phyloP scores from a whole-genome alignment of 2,888 invertebrate genomes.

The Endotricha flammealis region DNA sequence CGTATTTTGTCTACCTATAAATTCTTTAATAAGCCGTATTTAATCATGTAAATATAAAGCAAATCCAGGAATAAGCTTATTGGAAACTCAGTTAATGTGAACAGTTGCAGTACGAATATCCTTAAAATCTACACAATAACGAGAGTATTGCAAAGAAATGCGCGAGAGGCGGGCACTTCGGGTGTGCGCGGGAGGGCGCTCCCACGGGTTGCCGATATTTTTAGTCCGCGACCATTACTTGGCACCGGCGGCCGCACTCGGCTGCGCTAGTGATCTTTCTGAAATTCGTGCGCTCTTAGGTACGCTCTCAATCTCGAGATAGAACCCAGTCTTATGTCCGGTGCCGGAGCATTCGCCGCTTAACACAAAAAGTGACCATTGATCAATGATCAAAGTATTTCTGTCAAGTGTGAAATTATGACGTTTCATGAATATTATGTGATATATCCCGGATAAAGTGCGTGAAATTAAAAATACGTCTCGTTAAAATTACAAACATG shows the following conservation, averaged over 20 bases:
- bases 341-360: constrained; percentile 43
- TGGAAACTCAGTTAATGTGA: no score
- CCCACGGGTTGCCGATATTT: constrained; percentile 81
- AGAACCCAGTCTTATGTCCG: constrained; percentile 56
- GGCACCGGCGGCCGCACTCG: constrained; percentile 79
- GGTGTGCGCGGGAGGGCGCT: constrained; percentile 77
- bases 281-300: constrained; percentile 68
- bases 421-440: constrained; percentile 50
- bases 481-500: constrained; percentile 36
- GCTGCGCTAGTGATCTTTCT: constrained; percentile 74
- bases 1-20: constrained; percentile 1
- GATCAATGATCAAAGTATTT: constrained; percentile 24
- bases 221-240: constrained; percentile 82
- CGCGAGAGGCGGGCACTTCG: constrained; percentile 63
- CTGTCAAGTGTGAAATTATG: constrained; percentile 47
- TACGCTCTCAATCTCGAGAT: constrained; percentile 66
- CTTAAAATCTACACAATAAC: constrained; percentile 22
- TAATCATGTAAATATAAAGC: no score
- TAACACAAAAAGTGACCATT: constrained; percentile 23
- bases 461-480: constrained; percentile 29
- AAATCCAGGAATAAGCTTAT: no score
- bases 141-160: constrained; percentile 65
- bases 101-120: not conserved
- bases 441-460: constrained; percentile 61
- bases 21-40: no score